Evolutionary conservation across 1,140 invertebrate species (phyloP).

Genomic region (Mactra quadrangularis): DNA sequence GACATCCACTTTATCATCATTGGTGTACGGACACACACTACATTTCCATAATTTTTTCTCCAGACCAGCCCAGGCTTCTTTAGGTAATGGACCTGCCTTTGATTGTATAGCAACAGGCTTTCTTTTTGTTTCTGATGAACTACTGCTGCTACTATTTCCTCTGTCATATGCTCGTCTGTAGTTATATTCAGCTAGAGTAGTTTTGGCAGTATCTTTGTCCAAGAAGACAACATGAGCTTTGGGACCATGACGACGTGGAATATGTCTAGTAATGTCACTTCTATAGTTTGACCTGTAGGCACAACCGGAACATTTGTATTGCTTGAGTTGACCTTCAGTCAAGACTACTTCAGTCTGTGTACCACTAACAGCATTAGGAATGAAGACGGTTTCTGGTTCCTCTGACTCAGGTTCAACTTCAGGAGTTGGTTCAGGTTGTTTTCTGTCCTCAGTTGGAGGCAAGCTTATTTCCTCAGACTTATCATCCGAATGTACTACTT

Average conservation of each 20-base stretch:
- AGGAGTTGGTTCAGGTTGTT: background rate
- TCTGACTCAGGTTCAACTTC: background rate
- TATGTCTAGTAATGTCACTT: constrained; percentile 79
- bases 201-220: constrained; percentile 66
- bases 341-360: constrained; percentile 7
- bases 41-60: constrained; percentile 78
- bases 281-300: constrained; percentile 81
- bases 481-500: no score
- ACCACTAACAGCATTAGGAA: constrained; percentile 5
- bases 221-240: constrained; percentile 71
- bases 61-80: constrained; percentile 5
- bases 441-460: background rate
- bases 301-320: constrained; percentile 82
- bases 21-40: constrained; percentile 74
- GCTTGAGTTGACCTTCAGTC: constrained; percentile 56
- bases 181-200: constrained; percentile 70
- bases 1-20: constrained; percentile 72
- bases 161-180: constrained; percentile 61
- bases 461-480: background rate
- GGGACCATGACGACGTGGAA: constrained; percentile 76
- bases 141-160: no score
- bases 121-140: background rate
- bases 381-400: background rate
- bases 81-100: background rate
- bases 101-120: background rate